Percentiles rank a stretch among this genome's conserved stretches.
Conservation (phyloP, 2,797 vertebrate genomes). For the Myotis daubentonii region DNA sequence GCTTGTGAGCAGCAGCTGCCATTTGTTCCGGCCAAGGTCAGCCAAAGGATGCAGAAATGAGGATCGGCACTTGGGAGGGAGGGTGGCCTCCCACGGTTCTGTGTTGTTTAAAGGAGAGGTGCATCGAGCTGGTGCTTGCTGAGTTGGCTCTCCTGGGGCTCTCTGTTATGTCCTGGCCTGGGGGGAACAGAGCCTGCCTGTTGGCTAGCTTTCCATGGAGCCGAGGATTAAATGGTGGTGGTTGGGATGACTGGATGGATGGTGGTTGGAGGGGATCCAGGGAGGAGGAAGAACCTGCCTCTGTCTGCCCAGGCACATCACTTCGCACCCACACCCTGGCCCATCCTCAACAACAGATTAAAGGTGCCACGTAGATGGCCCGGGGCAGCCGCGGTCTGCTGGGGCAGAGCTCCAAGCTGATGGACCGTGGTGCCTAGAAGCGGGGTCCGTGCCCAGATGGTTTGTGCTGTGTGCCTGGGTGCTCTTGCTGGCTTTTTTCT, state of each 20-base stretch:
- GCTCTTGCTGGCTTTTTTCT: not conserved
- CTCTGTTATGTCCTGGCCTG: not conserved
- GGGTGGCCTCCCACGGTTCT: not conserved
- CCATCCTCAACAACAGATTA: not conserved
- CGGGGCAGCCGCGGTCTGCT: not conserved
- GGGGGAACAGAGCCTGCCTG: not conserved
- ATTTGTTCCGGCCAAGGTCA: not conserved
- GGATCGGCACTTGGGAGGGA: rapidly evolving
- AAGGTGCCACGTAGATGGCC: not conserved
- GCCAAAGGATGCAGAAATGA: not conserved
- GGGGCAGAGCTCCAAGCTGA: not conserved
- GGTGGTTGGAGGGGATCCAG: not conserved
- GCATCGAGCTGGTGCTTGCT: not conserved
- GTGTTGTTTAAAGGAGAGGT: not conserved
- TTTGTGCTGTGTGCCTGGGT: not conserved
- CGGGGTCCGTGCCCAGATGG: not conserved
- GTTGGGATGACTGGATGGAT: not conserved
- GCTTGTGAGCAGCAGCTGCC: not conserved
- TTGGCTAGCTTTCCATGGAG: not conserved
- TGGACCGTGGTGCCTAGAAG: not conserved
- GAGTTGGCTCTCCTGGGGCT: not conserved
- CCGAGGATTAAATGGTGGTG: not conserved
- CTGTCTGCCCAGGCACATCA: slow-evolving; percentile 26
- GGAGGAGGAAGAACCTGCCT: not conserved
- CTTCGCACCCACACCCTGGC: not conserved